Base-by-base conservation (phyloP, 2,888 invertebrate genomes). In the Ichneumoninae sp. region DNA sequence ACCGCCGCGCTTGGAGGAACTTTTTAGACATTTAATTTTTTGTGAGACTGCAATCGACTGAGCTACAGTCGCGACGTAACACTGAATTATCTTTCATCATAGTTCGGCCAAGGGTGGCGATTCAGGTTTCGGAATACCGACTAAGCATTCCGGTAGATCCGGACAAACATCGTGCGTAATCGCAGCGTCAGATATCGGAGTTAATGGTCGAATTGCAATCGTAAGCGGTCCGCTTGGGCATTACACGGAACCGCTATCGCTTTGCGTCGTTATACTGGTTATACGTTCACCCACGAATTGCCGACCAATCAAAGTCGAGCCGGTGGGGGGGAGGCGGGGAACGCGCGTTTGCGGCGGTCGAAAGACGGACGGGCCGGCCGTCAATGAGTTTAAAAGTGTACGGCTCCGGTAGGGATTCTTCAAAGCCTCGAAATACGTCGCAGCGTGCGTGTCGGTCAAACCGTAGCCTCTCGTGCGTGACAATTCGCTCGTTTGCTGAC, bases 301-400 rank as follows among this genome's bases (percentile, higher is more conserved):
- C 13, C 57, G 68, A 68, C 76, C 68, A 76, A 68, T 76, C 40
- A 68, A 54, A 40, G n/a, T 54, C 5, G 30, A 0, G 60, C 13
- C 22, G 60, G 60, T 16, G 60, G 16, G 60, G 16, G 60, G 60
- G 26, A 16, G 26, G 2, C 19, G n/a, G 52, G 19, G 52, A 22
- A 54, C 19, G 52, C 19, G n/a, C 16, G 44, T 47, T 16, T 16
- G 44, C 5, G 13, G 16, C 44, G 44, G 44, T 47, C 44, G 60
- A 68, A 68, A 19, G 47, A 26, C 8, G 10, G 69, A 30, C 16
- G 13, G 1, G 26, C 60, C 16, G 60, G 13, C 30, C 22, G 30
- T 30, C 22, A 26, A 36, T 30, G 33, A 65, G 33, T n/a, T 13
- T 36, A 65, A 65, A 65, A 65, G 16, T 13, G 65, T 33, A 6